A percentile compares a stretch with the other conserved stretches of the same genome.
Conservation (phyloP, 2,797 vertebrate genomes). For the Pseudochromis fuscus region DNA sequence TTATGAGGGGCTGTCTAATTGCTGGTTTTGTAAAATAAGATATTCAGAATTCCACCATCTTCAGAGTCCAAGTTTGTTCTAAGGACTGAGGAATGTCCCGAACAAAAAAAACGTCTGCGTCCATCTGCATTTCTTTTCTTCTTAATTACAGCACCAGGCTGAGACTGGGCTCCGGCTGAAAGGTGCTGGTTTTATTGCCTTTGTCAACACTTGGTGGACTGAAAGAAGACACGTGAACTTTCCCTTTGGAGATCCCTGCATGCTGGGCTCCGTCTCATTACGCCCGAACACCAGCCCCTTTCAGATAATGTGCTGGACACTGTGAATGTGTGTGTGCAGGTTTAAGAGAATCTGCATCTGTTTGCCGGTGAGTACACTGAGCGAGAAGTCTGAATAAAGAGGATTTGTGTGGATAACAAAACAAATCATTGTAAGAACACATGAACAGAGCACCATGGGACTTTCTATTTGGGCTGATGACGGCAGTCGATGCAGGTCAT, state of each 20-base stretch:
- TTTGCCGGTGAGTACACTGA: not conserved
- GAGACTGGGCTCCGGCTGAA: constrained; percentile 54
- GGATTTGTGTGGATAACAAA: not conserved
- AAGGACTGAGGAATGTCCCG: constrained; percentile 69
- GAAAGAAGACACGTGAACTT: constrained; percentile 59
- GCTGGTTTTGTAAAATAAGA: constrained; percentile 73
- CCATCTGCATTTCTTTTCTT: constrained; percentile 76
- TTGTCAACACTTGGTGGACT: constrained; percentile 52
- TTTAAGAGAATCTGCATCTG: not conserved
- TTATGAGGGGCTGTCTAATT: constrained; percentile 76
- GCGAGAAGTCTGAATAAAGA: constrained; percentile 13
- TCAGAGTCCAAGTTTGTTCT: constrained; percentile 68
- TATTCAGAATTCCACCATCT: constrained; percentile 72
- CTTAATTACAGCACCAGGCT: constrained; percentile 66
- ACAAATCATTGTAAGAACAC: not conserved
- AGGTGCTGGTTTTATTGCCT: constrained; percentile 53
- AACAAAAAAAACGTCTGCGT: constrained; percentile 55
- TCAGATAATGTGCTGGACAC: constrained; percentile 24
- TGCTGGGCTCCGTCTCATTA: constrained; percentile 34
- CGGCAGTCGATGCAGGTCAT: too few relatives aligned
- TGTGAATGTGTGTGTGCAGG: not conserved
- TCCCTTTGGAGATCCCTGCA: constrained; percentile 32
- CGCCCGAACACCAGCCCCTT: constrained; percentile 28
- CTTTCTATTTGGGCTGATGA: not conserved
- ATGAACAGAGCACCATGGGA: not conserved